Evolutionary conservation across 2,888 invertebrate genomes (phyloP).

Genomic region (Schrankia costaestrigalis): DNA sequence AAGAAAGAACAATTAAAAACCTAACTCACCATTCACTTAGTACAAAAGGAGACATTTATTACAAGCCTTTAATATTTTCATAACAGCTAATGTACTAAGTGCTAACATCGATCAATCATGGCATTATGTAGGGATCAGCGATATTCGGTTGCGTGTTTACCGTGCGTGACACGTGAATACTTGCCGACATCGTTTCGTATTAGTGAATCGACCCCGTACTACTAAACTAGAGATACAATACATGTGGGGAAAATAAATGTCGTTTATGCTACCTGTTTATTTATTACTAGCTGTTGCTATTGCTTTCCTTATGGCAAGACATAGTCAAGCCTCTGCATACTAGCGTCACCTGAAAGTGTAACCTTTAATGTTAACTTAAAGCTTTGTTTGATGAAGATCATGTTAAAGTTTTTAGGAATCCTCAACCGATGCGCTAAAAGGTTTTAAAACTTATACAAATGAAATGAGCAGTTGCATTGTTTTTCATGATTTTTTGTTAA

Average conservation of each 20-base stretch:
- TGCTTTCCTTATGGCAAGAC: too few species aligned
- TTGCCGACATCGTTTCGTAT: slow-evolving; percentile 49
- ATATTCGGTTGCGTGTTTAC: slow-evolving; percentile 57
- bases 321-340: too few species aligned
- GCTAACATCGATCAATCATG: slow-evolving; percentile 67
- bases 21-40: slow-evolving; percentile 15
- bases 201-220: slow-evolving; percentile 32
- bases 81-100: slow-evolving; percentile 55
- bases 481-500: too few species aligned
- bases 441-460: too few species aligned
- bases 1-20: too few species aligned
- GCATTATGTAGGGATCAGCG: slow-evolving; percentile 59
- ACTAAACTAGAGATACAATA: slow-evolving; percentile 29
- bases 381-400: too few species aligned
- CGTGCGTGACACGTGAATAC: slow-evolving; percentile 49
- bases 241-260: slow-evolving; percentile 20
- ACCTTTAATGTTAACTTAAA: too few species aligned
- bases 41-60: slow-evolving; percentile 23
- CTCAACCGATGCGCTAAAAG: too few species aligned
- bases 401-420: too few species aligned
- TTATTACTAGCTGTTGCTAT: slow-evolving; percentile 19
- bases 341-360: too few species aligned
- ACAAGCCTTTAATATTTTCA: slow-evolving; percentile 40
- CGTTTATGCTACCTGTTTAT: slow-evolving; percentile 26
- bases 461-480: too few species aligned